phyloP scores from a whole-genome alignment of 1,140 invertebrate genomes.

The Bacillus rossius region DNA sequence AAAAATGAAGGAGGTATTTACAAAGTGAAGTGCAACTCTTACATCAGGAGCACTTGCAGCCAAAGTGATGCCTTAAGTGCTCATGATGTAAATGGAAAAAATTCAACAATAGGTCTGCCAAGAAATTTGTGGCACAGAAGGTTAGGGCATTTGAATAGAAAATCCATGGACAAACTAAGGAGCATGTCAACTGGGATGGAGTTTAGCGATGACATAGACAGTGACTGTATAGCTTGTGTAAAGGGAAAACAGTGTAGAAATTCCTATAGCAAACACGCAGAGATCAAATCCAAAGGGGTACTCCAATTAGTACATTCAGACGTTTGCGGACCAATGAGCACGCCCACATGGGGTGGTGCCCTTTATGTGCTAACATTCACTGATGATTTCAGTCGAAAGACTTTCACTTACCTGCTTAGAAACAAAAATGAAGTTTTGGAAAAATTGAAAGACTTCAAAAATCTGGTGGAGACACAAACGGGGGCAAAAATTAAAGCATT shows the following conservation, averaged over 20 bases:
- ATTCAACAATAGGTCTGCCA: neutral
- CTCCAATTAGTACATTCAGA: slow-evolving; percentile 40
- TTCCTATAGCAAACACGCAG: slow-evolving; percentile 19
- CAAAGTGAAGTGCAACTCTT: too few relatives aligned
- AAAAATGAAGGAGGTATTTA: too few relatives aligned
- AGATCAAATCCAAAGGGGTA: slow-evolving; percentile 32
- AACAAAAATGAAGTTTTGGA: slow-evolving; percentile 36
- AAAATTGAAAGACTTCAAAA: slow-evolving; percentile 32
- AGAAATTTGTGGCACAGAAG: slow-evolving; percentile 8
- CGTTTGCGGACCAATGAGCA: slow-evolving; percentile 41
- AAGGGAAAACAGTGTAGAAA: slow-evolving; percentile 27
- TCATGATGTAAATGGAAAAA: too few relatives aligned
- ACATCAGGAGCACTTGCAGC: too few relatives aligned
- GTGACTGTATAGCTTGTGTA: slow-evolving; percentile 28
- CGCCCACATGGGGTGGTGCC: slow-evolving; percentile 19
- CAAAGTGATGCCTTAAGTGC: too few relatives aligned
- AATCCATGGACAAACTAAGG: too few relatives aligned
- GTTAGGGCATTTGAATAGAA: too few relatives aligned
- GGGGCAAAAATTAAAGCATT: slow-evolving; percentile 29
- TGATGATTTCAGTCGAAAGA: slow-evolving; percentile 34
- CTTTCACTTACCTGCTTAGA: slow-evolving; percentile 38
- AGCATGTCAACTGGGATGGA: slow-evolving; percentile 14
- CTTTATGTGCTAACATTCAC: slow-evolving; percentile 40
- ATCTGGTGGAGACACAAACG: slow-evolving; percentile 27
- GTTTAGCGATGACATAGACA: neutral